Evolutionary conservation across 2,888 invertebrate genomes (phyloP), one percentile per base, ranked within the genome.

Genomic region (Leptopilina drosophilae): DNA sequence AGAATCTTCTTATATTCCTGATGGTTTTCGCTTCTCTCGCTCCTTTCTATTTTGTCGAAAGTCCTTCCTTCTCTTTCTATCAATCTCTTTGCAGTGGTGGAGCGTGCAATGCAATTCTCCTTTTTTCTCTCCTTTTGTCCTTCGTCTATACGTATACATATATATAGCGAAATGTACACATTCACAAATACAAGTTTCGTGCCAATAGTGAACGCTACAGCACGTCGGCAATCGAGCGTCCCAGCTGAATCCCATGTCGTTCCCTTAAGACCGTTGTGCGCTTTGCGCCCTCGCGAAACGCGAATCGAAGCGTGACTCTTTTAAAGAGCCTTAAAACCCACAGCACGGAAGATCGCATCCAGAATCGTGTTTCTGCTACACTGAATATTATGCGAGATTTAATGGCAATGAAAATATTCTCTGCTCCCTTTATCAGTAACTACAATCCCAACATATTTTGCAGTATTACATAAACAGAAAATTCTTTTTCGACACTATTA

Each of bases 191-290:
- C 76, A 77, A 65, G 66, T 69, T 46, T 77, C 78, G 75, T 66
- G 65, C 62, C 73, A 53, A 67, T 80, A 15, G 67, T 78, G 79
- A 66, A 82, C 82, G 82, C 77, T 79, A 81, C 82, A 77, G 75
- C 82, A 80, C 78, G 80, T 81, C 82, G 83, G 84, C 85, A 84
- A 85, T 85, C 86, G 84, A 87, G 84, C 84, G 84, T 85, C 81
- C 79, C 80, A 79, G 82, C 82, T 84, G 79, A 78, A 83, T 82
- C 81, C 80, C 78, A 49, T 77, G 64, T 78, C 62, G 26, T 73
- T 73, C 78, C 33, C 78, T 59, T 59, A 64, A 56, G 59, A 56
- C 59, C 49, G 64, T 77, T 62, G 20, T 26, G 64, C 20, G 62
- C 53, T 59, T 77, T 69, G 53, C 80, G 65, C 56, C 76, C 62